Conservation (phyloP, 2,797 vertebrate species). For the Rhabdophis nuchalis region DNA sequence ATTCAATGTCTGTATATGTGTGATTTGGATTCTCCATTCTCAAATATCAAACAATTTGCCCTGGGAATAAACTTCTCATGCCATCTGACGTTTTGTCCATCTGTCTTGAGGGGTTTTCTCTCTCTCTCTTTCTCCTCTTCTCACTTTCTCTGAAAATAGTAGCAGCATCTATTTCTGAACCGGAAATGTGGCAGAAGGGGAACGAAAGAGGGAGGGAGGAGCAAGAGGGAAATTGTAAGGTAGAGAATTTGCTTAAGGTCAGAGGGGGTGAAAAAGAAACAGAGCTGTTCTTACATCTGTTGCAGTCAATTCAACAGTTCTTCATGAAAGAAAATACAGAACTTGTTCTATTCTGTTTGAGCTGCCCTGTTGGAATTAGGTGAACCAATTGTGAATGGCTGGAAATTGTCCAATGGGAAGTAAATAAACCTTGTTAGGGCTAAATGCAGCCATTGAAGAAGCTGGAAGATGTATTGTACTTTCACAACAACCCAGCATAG, state of each 20-base stretch:
- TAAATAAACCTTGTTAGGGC: not conserved
- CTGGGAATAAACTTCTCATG: not conserved
- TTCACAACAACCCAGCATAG: too few relatives aligned
- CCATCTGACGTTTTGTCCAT: not conserved
- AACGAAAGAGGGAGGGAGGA: not conserved
- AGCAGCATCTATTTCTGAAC: constrained; percentile 56
- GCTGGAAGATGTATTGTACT: not conserved
- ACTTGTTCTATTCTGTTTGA: not conserved
- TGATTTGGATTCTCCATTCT: not conserved
- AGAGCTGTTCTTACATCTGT: constrained; percentile 22
- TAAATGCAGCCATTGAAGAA: not conserved
- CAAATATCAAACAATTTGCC: not conserved
- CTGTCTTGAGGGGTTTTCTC: not conserved
- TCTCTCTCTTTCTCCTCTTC: constrained; percentile 31
- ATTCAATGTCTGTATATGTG: not conserved
- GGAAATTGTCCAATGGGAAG: constrained; percentile 14
- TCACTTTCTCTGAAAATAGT: constrained; percentile 60
- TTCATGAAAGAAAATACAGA: not conserved
- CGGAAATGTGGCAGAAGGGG: constrained; percentile 45
- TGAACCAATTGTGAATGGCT: not conserved
- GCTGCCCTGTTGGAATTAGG: not conserved
- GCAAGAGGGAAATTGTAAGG: not conserved
- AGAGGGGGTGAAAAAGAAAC: constrained; percentile 15
- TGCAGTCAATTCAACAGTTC: not conserved
- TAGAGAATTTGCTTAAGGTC: constrained; percentile 26